Percentiles rank a stretch among this genome's conserved stretches.
phyloP scores from a whole-genome alignment of 2,797 vertebrate genomes.

The Vultur gryphus region DNA sequence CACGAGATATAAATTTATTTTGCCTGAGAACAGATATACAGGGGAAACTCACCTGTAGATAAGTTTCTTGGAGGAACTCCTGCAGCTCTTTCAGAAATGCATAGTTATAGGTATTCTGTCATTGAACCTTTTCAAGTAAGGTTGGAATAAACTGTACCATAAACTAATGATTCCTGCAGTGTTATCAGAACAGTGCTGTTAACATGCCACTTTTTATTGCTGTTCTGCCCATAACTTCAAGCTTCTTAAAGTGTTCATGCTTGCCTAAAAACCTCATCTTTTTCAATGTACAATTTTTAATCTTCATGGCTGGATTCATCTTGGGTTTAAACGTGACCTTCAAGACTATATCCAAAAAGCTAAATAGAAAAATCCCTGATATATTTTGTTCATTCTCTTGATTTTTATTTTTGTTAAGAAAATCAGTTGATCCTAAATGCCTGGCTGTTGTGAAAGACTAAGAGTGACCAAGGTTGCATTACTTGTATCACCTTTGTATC shows the following conservation, averaged over 20 bases:
- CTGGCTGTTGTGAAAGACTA: not conserved
- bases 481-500: not conserved
- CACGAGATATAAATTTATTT: not conserved
- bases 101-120: not conserved
- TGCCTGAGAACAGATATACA: not conserved
- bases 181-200: not conserved
- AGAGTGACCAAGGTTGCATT: not conserved
- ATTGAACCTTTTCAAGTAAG: not conserved
- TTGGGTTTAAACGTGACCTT: not conserved
- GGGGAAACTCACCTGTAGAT: not conserved
- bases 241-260: not conserved
- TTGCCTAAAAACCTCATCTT: not conserved
- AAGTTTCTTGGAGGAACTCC: not conserved
- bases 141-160: not conserved
- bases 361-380: not conserved
- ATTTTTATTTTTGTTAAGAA: not conserved
- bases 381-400: not conserved
- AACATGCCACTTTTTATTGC: not conserved
- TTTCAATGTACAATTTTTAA: not conserved
- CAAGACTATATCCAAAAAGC: not conserved
- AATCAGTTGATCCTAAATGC: not conserved
- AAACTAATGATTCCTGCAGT: not conserved
- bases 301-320: not conserved
- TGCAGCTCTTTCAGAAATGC: not conserved
- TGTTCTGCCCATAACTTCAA: not conserved